Base-by-base conservation (phyloP, 2,888 invertebrate genomes). In the Hirtodrosophila histrioides region DNA sequence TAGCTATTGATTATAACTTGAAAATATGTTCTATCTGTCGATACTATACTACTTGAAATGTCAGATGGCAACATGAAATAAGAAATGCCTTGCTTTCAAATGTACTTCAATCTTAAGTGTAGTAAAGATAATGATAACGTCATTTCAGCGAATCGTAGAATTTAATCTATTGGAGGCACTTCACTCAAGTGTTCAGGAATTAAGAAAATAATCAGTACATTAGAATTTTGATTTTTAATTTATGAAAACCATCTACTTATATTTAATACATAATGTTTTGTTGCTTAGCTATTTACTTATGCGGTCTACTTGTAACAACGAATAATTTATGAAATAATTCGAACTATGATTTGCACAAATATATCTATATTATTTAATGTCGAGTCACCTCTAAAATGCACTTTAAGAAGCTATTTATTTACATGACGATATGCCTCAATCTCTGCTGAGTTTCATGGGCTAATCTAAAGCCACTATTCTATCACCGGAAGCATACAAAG, bases 261-360 rank as follows among this genome's bases (percentile, higher is more conserved):
- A 36, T 35, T 39, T 49, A 6, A 39, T 8, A 41, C 23, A 57
- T 44, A 46, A 17, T 36, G 29, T 53, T 56, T 57, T 39, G 37
- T 11, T 43, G 2, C 41, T 43, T 35, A 51, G 35, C 35, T 49
- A 17, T 41, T 31, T 10, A 3, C 2, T 27, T 11, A 7, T 23
- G 12, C 6, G 12, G 12, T 12, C 9, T 3, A 11, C 12, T 33
- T n/a, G 8, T 48, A 29, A 24, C 48, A 49, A 53, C n/a, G 2
- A 53, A 51, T 40, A 53, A 49, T 49, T 58, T 58, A 64, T 58
- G 46, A 77, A 57, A 64, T 69, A 64, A 58, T 41, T 12, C 5
- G 24, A 17, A 17, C 17, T 17, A 17, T 35, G 44, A 27, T 54
- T 43, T 44, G 27, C 8, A 31, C 8, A 31, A 24, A 12, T 24